Percentiles rank a stretch among this genome's conserved stretches.
Evolutionary conservation across 1,140 invertebrate species (phyloP).

Genomic region (Augochlora pura): DNA sequence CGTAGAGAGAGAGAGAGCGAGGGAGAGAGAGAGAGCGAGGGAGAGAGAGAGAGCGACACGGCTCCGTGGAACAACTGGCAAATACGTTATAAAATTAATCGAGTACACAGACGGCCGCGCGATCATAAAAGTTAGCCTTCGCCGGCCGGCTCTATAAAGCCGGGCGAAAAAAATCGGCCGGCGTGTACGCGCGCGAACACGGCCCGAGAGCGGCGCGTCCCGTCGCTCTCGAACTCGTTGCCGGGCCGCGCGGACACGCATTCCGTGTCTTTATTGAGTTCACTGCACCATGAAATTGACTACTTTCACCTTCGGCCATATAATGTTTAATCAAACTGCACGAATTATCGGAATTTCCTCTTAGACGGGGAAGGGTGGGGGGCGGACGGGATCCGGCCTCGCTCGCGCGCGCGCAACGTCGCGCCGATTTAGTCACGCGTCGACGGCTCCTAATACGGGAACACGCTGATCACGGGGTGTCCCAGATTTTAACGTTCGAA

Average conservation of each 20-base stretch:
- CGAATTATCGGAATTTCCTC: constrained; percentile 55
- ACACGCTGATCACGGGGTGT: constrained; percentile 27
- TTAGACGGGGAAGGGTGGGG: neutral
- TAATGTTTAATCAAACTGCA: constrained; percentile 59
- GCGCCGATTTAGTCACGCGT: constrained; percentile 24
- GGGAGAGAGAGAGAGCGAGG: no score
- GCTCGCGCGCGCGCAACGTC: constrained; percentile 29
- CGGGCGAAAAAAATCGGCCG: neutral
- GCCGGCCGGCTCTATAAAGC: constrained; percentile 9
- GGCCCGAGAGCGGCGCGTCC: no score
- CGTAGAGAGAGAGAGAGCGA: no score
- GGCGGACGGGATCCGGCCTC: no score
- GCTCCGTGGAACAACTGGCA: neutral
- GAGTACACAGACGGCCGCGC: neutral
- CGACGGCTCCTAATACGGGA: constrained; percentile 10
- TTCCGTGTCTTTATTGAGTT: constrained; percentile 53
- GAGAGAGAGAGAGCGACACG: no score
- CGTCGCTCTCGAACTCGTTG: neutral
- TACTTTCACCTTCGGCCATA: constrained; percentile 55
- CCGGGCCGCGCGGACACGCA: constrained; percentile 1
- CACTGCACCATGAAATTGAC: constrained; percentile 61
- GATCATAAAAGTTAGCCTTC: constrained; percentile 15
- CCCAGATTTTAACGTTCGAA: no score
- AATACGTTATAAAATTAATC: constrained; percentile 11
- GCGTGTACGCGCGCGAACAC: neutral